Evolutionary conservation across 1,140 invertebrate genomes (phyloP).

Genomic region (Caenorhabditis brenneri): DNA sequence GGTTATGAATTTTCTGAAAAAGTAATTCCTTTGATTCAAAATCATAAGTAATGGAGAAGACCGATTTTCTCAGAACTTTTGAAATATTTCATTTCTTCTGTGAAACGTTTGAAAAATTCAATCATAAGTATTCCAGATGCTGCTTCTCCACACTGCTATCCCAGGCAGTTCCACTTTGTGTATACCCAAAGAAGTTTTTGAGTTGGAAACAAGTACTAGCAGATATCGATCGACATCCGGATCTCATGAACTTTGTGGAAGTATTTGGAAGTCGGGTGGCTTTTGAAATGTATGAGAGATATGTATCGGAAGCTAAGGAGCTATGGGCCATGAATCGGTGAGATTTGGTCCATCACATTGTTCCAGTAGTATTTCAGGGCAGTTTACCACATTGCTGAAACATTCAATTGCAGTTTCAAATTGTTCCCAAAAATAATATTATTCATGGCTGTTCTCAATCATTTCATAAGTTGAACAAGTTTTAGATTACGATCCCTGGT

Average conservation of each 20-base stretch:
- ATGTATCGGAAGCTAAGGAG: conserved; percentile 34
- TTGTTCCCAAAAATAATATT: no score
- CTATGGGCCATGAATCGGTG: conserved; percentile 9
- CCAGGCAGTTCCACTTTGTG: neutral
- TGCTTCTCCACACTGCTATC: neutral
- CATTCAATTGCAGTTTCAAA: no score
- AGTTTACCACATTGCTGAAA: no score
- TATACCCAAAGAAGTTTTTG: neutral
- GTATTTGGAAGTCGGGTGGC: conserved; percentile 24
- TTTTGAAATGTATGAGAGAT: conserved; percentile 35
- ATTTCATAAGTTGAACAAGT: neutral
- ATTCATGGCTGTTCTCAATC: no score
- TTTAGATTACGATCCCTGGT: neutral
- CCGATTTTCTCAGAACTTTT: no score
- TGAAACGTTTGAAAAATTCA: neutral
- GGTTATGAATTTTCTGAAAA: no score
- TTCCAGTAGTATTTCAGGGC: no score
- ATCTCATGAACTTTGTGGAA: conserved; percentile 11
- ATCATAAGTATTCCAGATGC: neutral
- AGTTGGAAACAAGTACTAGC: conserved; percentile 27
- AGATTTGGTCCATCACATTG: neutral
- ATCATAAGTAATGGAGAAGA: no score
- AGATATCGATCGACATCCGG: conserved; percentile 28
- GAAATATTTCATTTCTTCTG: neutral
- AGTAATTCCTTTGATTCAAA: no score